These are phyloP conservation scores for Rhyacophila evoluta DNA, from an alignment of 2,888 invertebrate genomes.

Conservation along the genomic window DNA sequence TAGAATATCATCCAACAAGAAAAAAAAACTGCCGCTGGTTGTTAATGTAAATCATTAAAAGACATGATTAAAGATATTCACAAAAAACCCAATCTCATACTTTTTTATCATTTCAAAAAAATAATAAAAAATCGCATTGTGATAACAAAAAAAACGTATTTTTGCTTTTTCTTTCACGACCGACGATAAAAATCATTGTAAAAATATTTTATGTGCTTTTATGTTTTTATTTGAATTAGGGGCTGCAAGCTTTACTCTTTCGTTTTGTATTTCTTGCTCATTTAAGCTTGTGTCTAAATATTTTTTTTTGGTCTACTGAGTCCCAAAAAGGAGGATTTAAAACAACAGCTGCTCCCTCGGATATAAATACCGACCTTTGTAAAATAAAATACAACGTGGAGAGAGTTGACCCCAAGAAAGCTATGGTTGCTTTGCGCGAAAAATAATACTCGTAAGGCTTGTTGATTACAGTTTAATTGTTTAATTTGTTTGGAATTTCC, in stretches of 20 bases:
- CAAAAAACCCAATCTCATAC: not conserved
- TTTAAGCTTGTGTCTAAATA: constrained; percentile 27
- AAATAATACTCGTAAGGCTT: not conserved
- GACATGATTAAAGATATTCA: constrained; percentile 2
- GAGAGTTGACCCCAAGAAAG: not conserved
- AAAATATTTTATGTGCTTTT: constrained; percentile 24
- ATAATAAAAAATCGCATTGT: constrained; percentile 18
- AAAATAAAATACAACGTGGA: not conserved
- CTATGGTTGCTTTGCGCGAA: not conserved
- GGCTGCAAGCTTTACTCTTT: constrained; percentile 24
- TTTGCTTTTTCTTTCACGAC: constrained; percentile 16
- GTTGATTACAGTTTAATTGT: not conserved
- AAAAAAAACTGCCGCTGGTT: not conserved
- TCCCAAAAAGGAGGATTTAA: constrained; percentile 29
- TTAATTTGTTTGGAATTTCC: not conserved
- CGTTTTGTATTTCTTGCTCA: constrained; percentile 13
- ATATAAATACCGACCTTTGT: constrained; percentile 16
- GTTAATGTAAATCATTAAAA: constrained; percentile 8
- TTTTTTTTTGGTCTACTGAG: constrained; percentile 27
- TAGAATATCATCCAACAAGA: no score
- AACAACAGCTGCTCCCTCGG: constrained; percentile 25
- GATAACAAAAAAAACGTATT: constrained; percentile 20
- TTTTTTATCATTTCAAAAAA: not conserved
- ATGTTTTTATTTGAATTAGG: constrained; percentile 22
- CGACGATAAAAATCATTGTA: constrained; percentile 24